These are phyloP conservation scores for Ciconia maguari DNA, from an alignment of 2,113 vertebrate species.

Conservation along the genomic window DNA sequence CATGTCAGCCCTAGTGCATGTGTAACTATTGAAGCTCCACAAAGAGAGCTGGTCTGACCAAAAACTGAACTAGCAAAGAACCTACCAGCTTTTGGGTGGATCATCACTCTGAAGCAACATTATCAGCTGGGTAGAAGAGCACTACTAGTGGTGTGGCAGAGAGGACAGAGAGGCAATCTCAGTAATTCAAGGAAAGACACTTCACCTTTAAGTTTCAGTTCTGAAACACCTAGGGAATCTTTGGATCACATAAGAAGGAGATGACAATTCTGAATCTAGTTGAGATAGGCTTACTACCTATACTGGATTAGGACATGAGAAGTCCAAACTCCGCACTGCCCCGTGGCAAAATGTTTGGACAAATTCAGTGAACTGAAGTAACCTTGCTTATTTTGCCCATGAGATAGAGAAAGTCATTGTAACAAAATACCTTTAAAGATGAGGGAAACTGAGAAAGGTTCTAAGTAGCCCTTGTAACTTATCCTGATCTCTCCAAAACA, in stretches of 20 bases:
- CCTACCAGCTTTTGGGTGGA: background rate
- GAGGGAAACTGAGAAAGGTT: background rate
- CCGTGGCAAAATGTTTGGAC: background rate
- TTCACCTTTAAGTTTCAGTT: background rate
- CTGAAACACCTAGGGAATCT: background rate
- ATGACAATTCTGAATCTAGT: background rate
- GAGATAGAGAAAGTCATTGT: background rate
- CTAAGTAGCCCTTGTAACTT: background rate
- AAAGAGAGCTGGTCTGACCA: background rate
- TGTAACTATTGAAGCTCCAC: background rate
- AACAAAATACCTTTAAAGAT: background rate
- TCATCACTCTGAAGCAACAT: background rate
- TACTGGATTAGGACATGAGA: background rate
- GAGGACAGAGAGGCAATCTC: background rate
- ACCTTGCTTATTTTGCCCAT: background rate
- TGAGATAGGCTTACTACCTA: background rate
- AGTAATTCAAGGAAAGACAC: background rate
- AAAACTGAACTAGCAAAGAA: background rate
- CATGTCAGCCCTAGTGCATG: accelerated
- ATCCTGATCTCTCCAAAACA: background rate
- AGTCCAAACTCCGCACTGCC: background rate
- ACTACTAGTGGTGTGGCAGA: background rate
- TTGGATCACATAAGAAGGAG: background rate
- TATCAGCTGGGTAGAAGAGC: background rate
- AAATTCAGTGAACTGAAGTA: background rate